phyloP scores from a whole-genome alignment of 2,797 vertebrate species.

The Clarias fuscus region DNA sequence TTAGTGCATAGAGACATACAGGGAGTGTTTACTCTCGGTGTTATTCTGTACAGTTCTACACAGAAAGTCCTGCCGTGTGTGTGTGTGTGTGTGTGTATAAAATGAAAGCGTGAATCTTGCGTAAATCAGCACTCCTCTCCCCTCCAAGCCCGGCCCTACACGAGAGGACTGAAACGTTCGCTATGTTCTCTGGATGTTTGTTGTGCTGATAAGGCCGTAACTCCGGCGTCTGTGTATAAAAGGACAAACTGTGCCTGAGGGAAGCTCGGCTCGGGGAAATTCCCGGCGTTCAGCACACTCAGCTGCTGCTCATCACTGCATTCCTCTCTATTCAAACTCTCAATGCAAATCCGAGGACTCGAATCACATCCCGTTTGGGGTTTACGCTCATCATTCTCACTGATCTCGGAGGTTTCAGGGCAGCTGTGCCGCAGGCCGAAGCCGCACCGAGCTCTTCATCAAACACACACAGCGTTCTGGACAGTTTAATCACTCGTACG shows the following conservation, averaged over 20 bases:
- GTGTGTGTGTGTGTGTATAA: too few species aligned
- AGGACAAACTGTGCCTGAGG: conserved; percentile 16
- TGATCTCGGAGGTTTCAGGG: background rate
- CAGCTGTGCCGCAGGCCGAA: background rate
- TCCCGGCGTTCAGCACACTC: conserved; percentile 12
- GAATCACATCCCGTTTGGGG: background rate
- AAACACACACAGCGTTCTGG: background rate
- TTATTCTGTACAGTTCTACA: too few species aligned
- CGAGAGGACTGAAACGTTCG: background rate
- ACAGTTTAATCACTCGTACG: background rate
- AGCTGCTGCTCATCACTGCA: conserved; percentile 11
- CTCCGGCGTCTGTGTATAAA: conserved; percentile 15
- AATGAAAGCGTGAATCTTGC: too few species aligned
- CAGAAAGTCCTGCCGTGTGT: too few species aligned
- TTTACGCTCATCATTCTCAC: background rate
- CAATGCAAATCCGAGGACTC: background rate
- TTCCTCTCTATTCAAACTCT: conserved; percentile 26
- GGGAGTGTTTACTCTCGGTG: too few species aligned
- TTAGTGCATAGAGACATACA: too few species aligned
- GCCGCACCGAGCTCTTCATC: background rate
- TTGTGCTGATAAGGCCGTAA: conserved; percentile 1
- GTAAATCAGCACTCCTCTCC: too few species aligned
- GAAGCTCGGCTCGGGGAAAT: conserved; percentile 13
- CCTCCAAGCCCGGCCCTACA: too few species aligned
- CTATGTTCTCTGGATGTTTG: conserved; percentile 1